phyloP scores from a whole-genome alignment of 2,113 vertebrate genomes.

The Falco punctatus region DNA sequence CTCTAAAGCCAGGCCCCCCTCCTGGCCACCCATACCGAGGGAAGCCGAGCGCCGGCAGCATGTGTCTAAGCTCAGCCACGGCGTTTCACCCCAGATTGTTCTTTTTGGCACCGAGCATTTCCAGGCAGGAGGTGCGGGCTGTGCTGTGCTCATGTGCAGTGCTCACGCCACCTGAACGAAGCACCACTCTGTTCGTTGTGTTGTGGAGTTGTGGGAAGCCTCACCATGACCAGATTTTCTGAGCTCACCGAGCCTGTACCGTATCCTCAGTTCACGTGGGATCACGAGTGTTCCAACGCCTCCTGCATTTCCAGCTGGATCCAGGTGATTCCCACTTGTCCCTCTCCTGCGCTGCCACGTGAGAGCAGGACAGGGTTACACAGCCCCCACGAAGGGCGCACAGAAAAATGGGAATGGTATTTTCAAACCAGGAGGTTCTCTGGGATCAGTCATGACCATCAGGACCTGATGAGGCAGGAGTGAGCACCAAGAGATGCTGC shows the following conservation, averaged over 20 bases:
- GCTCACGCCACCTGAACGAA: rapidly evolving
- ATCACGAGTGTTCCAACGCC: rapidly evolving
- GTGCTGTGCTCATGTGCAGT: rapidly evolving
- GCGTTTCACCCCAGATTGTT: rapidly evolving
- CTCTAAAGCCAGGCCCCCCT: neutral
- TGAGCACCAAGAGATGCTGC: neutral
- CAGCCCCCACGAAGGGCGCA: neutral
- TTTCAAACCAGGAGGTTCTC: neutral
- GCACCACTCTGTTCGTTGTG: neutral
- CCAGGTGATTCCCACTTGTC: neutral
- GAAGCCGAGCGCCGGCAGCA: rapidly evolving
- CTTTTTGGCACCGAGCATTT: neutral
- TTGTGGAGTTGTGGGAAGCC: neutral
- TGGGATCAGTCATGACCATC: neutral
- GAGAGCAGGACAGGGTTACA: neutral
- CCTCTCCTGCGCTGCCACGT: neutral
- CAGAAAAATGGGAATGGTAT: rapidly evolving
- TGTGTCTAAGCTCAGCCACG: neutral
- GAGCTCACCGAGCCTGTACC: neutral
- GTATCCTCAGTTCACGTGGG: neutral
- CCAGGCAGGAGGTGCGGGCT: neutral
- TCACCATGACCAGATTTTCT: neutral
- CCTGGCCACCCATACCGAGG: rapidly evolving
- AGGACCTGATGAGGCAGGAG: neutral
- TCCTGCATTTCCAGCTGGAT: neutral